Base-by-base conservation (phyloP, 2,113 vertebrate genomes). In the Shinisaurus crocodilurus region DNA sequence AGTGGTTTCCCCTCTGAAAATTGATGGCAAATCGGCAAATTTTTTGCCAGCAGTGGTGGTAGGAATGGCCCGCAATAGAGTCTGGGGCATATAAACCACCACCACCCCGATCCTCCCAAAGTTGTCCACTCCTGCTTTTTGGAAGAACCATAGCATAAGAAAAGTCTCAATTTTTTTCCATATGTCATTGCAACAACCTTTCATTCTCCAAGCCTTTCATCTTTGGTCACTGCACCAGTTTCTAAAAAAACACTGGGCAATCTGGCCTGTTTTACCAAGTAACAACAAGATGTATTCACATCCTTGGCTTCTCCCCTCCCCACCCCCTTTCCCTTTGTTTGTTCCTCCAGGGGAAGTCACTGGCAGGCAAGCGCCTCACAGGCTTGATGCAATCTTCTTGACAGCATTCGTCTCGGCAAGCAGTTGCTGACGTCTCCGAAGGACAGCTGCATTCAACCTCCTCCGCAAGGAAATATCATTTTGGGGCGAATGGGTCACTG, bases 381-480 rank as follows among this genome's bases (percentile, higher is more conserved):
- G 98, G 98, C 96, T 98, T 99, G 97, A 99, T 99, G 98, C 99
- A 99, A 97, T 99, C 99, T 43, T 99, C 98, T 97, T 99, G 99
- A 99, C 96, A 63, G 95, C 95, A 50, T 57, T n/a, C 86, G 23
- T 45, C 91, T 4, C 5, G 88, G 88, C 86, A 75, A 23, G 84
- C 90, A 0, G 32, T 96, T 91, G 90, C 82, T 80, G 93, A 95
- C 69, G 80, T 50, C 88, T 3, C 90, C 23, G 0, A 13, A 12
- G 89, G 90, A 95, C 90, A 94, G 89, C 94, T 89, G 82, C 90
- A 92, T 32, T 92, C 95, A 83, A 95, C 93, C 1, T 3, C 96
- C 27, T 60, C 69, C 3, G 16, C 92, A 32, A 95, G 92, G 94
- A 96, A 1, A 93, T 90, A 87, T 93, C 93, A n/a, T 86, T 95